Percentiles rank a stretch among this genome's conserved stretches.
These are phyloP conservation scores for Temnothorax rugatulus DNA, from an alignment of 2,888 invertebrate species.

Conservation along the genomic window DNA sequence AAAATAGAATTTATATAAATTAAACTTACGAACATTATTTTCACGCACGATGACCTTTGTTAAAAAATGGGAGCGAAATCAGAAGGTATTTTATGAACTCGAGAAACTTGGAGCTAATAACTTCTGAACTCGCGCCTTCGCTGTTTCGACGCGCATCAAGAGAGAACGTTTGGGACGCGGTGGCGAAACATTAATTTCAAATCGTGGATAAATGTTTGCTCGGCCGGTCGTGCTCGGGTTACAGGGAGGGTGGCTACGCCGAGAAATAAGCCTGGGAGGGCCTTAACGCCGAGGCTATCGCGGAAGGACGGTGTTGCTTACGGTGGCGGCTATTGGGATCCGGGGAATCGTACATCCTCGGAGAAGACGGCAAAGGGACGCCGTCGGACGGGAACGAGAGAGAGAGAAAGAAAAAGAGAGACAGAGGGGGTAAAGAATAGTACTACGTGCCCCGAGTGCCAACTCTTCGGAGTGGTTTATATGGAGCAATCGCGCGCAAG, in stretches of 20 bases:
- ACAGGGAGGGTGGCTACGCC: slow-evolving; percentile 41
- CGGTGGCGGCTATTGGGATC: slow-evolving; percentile 66
- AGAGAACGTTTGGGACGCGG: slow-evolving; percentile 59
- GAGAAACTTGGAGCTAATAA: slow-evolving; percentile 20
- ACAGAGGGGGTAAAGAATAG: slow-evolving; percentile 78
- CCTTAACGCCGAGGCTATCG: slow-evolving; percentile 22
- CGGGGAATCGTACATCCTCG: slow-evolving; percentile 64
- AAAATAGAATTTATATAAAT: background rate
- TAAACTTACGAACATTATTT: background rate
- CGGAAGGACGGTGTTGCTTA: slow-evolving; percentile 60
- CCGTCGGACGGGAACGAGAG: slow-evolving; percentile 27
- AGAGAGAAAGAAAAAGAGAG: slow-evolving; percentile 51
- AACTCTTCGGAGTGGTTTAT: slow-evolving; percentile 78
- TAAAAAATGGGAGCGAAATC: background rate
- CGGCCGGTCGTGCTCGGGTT: slow-evolving; percentile 17
- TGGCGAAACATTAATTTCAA: slow-evolving; percentile 69
- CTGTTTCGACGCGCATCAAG: slow-evolving; percentile 33
- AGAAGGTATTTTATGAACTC: background rate
- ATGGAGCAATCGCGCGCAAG: slow-evolving; percentile 71
- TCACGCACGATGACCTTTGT: background rate
- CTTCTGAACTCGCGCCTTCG: slow-evolving; percentile 22
- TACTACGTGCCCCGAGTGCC: slow-evolving; percentile 79
- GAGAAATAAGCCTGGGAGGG: slow-evolving; percentile 53
- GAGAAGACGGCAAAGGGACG: slow-evolving; percentile 39
- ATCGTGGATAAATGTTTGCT: slow-evolving; percentile 56